Evolutionary conservation across 1,140 invertebrate genomes (phyloP), one percentile per base, ranked within the genome.

Genomic region (Trachymyrmex cornetzi): DNA sequence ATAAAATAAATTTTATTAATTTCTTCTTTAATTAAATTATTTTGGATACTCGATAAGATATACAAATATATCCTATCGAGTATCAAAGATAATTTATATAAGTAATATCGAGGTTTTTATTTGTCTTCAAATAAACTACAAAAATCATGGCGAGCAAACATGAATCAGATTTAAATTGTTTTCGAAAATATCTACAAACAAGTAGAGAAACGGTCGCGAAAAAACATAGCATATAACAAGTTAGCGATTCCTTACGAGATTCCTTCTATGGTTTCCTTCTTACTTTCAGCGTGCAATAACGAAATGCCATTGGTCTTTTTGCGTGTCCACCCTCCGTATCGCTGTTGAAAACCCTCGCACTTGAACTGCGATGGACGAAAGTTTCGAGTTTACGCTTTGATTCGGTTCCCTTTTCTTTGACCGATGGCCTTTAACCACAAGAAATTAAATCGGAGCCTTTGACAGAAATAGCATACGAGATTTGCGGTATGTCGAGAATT

Each of bases 391-490:
- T 93, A 94, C 93, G 93, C 92, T 94, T 93, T 93, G 93, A 94
- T 94, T 95, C 92, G 91, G 91, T 92, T 92, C 81, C 85, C 87
- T 67, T 67, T 50, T 30, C 66, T 67, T 86, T 53, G 77, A 86
- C 77, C 77, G 81, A 85, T 91, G 88, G 63, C 55, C 53, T 67
- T 50, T 57, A 63, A 82, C 80, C 89, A 88, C 89, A 90, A 91
- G 93, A 94, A 95, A 95, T 95, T 95, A 95, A 95, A 95, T 94
- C 91, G 92, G 91, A 92, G 91, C 92, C 93, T 95, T 95, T 95
- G 94, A 94, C 91, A 89, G 84, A 90, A 90, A 93, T 81, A 88
- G 64, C n/a, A 48, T 16, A 48, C n/a, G 14, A 64, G 38, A 63
- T n/a, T 44, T n/a, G 16, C 14, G 50, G 61, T 61, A 30, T 71